These are phyloP conservation scores for Bibio marci DNA, from an alignment of 2,888 invertebrate species.

Conservation along the genomic window DNA sequence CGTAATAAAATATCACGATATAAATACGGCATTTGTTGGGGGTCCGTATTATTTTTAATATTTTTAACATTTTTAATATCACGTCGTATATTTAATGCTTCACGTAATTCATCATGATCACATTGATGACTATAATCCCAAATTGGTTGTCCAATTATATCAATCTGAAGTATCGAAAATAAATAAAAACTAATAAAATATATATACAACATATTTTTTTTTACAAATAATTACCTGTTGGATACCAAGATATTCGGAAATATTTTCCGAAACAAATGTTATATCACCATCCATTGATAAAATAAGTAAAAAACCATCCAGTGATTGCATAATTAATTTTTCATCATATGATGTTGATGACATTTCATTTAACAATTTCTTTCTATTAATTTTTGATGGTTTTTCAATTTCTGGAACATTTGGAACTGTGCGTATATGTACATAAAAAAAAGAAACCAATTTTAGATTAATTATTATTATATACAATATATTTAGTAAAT, in stretches of 20 bases:
- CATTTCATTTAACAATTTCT: no score
- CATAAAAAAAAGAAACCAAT: no score
- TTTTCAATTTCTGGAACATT: no score
- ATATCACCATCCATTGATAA: constrained; percentile 82
- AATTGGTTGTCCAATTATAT: constrained; percentile 86
- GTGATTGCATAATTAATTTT: constrained; percentile 33
- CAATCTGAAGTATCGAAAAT: constrained; percentile 69
- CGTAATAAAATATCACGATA: constrained; percentile 33
- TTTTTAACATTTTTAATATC: constrained; percentile 13
- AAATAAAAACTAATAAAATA: not conserved
- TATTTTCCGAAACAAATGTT: constrained; percentile 81
- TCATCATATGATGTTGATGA: no score
- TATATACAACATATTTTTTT: constrained; percentile 1
- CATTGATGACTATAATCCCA: constrained; percentile 91
- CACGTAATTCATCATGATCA: constrained; percentile 80
- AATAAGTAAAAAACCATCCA: constrained; percentile 83
- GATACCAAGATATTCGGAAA: constrained; percentile 77
- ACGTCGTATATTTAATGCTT: constrained; percentile 33
- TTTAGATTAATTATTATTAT: no score
- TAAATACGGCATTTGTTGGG: constrained; percentile 20
- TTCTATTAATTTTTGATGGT: no score
- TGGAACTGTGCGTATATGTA: no score
- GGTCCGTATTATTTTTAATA: constrained; percentile 10
- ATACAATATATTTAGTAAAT: no score
- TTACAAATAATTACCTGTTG: constrained; percentile 50